Evolutionary conservation across 2,888 invertebrate genomes (phyloP), one percentile per base, ranked within the genome.

Genomic region (Phyllotreta cruciferae): DNA sequence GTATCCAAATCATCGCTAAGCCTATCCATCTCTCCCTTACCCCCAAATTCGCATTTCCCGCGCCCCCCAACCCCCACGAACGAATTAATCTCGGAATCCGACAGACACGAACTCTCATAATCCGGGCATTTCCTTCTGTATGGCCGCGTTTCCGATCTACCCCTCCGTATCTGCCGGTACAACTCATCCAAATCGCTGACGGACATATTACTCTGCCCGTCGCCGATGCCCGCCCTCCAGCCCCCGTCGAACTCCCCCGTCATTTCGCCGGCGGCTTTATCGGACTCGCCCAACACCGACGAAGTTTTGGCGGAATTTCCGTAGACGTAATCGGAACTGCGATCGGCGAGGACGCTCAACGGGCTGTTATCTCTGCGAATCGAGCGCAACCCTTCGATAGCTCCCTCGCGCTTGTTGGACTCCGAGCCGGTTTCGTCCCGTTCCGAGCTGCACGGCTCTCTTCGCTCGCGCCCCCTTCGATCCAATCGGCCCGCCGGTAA

Each of bases 141-240:
- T 52, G 64, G 49, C 60, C 68, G 62, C n/a, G 66, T 52, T 45
- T 66, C 67, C 50, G 75, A 73, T 11, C 78, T 24, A 24, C 24
- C 77, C 70, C 86, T 82, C 10, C 86, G 84, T 47, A 90, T 90
- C 73, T 88, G 88, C 70, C 90, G 88, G 75, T 90, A 90, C 6
- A 90, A 80, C 74, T 89, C 89, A 73, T 90, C 90, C 54, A 90
- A 81, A 70, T 87, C 87, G 73, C 86, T 87, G 2, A 80, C 79
- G 1, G 79, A 82, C 0, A 85, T 85, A 2, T 86, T 86, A 67
- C 86, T 86, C 70, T 84, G 85, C 56, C 83, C 84, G 63, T 85
- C 83, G 41, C 82, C 79, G 35, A 60, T 66, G 24, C 65, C 61
- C 39, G 63, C 45, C 41, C 82, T 81, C 0, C 83, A 56, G 65